Evolutionary conservation across 2,113 vertebrate species (phyloP).

Genomic region (Antechinus flavipes): DNA sequence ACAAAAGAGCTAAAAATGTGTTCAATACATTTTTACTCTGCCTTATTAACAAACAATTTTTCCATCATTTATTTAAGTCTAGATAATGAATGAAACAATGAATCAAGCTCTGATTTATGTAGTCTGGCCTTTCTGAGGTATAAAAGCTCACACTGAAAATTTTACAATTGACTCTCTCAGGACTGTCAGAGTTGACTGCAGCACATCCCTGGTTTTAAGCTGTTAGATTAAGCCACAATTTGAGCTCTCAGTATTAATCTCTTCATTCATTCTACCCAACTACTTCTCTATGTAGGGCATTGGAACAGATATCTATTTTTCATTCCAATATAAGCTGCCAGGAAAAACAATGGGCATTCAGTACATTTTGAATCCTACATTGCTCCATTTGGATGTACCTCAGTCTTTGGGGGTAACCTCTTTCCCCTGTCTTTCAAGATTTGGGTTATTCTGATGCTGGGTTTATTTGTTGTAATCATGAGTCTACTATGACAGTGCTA

Average conservation of each 20-base stretch:
- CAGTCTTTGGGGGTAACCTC: neutral
- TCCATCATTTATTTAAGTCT: neutral
- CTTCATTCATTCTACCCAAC: neutral
- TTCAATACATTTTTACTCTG: neutral
- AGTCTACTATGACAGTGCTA: neutral
- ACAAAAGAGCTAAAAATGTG: neutral
- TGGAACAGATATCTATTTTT: constrained; percentile 18
- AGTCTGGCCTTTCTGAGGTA: neutral
- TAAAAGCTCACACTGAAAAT: neutral
- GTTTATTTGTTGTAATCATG: neutral
- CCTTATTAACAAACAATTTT: neutral
- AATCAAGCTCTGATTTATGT: neutral
- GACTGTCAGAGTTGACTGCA: neutral
- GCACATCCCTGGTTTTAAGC: neutral
- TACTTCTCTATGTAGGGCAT: neutral
- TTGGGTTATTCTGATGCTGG: neutral
- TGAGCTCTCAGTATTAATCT: neutral
- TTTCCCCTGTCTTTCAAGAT: neutral
- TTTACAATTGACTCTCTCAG: neutral
- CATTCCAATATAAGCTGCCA: neutral
- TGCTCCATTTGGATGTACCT: neutral
- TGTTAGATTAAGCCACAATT: neutral
- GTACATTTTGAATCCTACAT: neutral
- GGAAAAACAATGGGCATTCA: neutral
- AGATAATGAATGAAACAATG: neutral